Evolutionary conservation across 2,797 vertebrate genomes (phyloP).

Genomic region (Lepidocolaptes lacrymiger): DNA sequence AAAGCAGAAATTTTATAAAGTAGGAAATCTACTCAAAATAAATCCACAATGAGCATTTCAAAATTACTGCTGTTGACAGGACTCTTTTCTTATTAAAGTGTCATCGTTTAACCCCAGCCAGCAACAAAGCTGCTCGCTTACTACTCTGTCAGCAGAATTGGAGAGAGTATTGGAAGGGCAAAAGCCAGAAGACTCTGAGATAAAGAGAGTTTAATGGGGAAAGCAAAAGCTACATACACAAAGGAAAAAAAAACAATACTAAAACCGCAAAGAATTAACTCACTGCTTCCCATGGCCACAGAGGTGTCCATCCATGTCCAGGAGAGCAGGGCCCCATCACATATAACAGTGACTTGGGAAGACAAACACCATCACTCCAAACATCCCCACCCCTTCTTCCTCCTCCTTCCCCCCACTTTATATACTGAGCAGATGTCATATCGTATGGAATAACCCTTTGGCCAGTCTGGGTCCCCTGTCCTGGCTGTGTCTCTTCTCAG

Average conservation of each 20-base stretch:
- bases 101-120: background rate
- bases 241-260: background rate
- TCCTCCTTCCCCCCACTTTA: background rate
- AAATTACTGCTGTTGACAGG: background rate
- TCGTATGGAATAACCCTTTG: background rate
- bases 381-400: background rate
- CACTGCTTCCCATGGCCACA: background rate
- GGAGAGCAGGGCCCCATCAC: background rate
- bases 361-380: background rate
- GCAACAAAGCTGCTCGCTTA: background rate
- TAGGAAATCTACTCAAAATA: background rate
- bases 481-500: background rate
- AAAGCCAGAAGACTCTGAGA: background rate
- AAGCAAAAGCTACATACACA: background rate
- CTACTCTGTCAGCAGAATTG: background rate
- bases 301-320: background rate
- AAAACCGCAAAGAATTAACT: background rate
- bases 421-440: background rate
- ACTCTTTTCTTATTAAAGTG: background rate
- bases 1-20: background rate
- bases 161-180: background rate
- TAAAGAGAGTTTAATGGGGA: background rate
- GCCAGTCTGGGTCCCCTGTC: background rate
- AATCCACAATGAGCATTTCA: background rate
- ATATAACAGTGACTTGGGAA: background rate